Evolutionary conservation across 2,113 vertebrate genomes (phyloP).

Genomic region (Xenopus borealis): DNA sequence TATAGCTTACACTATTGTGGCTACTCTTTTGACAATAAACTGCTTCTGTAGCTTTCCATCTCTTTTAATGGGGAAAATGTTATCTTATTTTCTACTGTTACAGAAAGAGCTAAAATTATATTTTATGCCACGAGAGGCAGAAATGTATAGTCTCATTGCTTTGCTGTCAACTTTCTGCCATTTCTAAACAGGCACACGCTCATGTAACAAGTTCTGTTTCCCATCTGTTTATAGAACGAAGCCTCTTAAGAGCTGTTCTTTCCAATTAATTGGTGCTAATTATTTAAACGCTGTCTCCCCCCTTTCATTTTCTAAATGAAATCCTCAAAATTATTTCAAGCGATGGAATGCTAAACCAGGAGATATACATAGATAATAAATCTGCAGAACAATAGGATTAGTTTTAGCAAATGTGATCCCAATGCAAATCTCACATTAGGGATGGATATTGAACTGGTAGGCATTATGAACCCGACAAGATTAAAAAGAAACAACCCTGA

Average conservation of each 20-base stretch:
- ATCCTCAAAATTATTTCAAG: constrained; percentile 42
- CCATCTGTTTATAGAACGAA: constrained; percentile 7
- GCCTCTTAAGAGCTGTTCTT: background rate
- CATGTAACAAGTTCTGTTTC: background rate
- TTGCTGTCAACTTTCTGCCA: background rate
- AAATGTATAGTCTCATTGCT: constrained; percentile 21
- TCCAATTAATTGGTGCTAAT: constrained; percentile 41
- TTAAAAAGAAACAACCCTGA: constrained; percentile 39
- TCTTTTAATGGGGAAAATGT: no score
- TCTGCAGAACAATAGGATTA: constrained; percentile 41
- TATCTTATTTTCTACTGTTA: background rate
- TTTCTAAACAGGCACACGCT: background rate
- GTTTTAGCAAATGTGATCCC: constrained; percentile 32
- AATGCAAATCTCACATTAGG: constrained; percentile 34
- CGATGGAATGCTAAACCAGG: constrained; percentile 20
- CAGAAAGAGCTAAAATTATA: background rate
- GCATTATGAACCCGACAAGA: constrained; percentile 44
- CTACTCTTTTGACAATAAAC: no score
- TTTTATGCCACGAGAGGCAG: background rate
- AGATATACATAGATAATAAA: constrained; percentile 19
- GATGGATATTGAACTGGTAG: constrained; percentile 38
- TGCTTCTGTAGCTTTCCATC: no score
- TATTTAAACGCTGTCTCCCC: constrained; percentile 33
- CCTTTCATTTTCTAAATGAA: constrained; percentile 42
- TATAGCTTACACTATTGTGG: no score